Conservation (phyloP, 2,888 invertebrate genomes). For the Girardia tigrina region DNA sequence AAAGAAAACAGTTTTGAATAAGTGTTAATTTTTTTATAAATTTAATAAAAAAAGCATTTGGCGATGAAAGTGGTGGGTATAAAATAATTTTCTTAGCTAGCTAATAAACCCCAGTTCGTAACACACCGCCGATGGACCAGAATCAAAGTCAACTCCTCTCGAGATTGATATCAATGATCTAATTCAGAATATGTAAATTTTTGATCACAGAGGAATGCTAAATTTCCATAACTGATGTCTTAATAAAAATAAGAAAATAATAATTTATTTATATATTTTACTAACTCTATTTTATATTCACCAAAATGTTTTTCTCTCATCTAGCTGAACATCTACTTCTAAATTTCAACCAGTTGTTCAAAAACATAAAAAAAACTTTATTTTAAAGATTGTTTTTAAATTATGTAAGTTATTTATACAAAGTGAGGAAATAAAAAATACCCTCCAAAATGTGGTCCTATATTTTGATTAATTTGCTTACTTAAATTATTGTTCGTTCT, state of each 20-base stretch:
- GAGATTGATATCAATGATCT: constrained; percentile 20
- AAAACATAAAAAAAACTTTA: too few species aligned
- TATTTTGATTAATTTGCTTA: too few species aligned
- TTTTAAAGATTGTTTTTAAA: too few species aligned
- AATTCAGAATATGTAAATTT: constrained; percentile 13
- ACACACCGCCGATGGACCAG: constrained; percentile 16
- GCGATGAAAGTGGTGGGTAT: background rate
- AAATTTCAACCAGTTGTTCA: too few species aligned
- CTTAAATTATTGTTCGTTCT: too few species aligned
- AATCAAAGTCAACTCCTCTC: constrained; percentile 20
- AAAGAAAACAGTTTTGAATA: background rate
- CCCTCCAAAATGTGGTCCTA: too few species aligned
- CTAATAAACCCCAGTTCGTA: constrained; percentile 8
- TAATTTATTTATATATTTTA: too few species aligned
- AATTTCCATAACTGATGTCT: background rate
- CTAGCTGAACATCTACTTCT: too few species aligned
- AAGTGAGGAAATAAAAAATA: too few species aligned
- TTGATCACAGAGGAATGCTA: background rate
- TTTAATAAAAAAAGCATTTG: background rate
- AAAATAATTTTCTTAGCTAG: background rate
- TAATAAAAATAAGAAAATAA: background rate
- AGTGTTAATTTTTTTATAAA: background rate
- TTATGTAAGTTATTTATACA: too few species aligned
- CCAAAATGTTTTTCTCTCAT: too few species aligned
- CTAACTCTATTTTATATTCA: too few species aligned